Percentiles rank a stretch among this genome's conserved stretches.
Conservation (phyloP, 2,113 vertebrate species). For the Cheilinus undulatus region DNA sequence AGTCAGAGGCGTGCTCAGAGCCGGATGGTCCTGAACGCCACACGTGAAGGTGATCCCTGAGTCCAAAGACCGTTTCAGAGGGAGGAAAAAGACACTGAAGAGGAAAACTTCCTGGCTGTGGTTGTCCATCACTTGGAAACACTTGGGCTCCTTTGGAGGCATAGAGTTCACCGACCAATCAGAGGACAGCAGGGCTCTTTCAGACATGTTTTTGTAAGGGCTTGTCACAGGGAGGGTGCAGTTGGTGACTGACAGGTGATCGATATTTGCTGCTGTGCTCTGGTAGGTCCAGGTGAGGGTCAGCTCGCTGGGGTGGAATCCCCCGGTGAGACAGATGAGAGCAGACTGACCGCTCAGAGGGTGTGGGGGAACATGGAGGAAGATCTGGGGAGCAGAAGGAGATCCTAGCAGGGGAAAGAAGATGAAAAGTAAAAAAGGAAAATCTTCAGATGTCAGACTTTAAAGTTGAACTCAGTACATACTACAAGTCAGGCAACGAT, state of each 20-base stretch:
- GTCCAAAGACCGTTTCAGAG: constrained; percentile 27
- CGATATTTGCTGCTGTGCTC: constrained; percentile 35
- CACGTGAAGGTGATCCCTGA: constrained; percentile 55
- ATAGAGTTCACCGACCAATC: constrained; percentile 32
- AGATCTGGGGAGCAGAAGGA: constrained; percentile 61
- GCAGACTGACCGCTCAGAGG: constrained; percentile 20
- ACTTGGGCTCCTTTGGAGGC: constrained; percentile 6
- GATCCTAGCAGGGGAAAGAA: constrained; percentile 36
- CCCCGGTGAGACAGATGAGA: constrained; percentile 66
- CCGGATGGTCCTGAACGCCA: constrained; percentile 61
- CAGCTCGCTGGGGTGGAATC: constrained; percentile 64
- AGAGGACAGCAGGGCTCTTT: constrained; percentile 32
- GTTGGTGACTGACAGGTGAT: constrained; percentile 53
- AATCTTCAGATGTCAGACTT: not conserved
- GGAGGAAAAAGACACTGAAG: constrained; percentile 55
- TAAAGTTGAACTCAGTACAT: too few species aligned
- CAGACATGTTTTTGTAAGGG: constrained; percentile 22
- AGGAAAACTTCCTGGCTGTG: constrained; percentile 41
- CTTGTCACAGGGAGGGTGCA: constrained; percentile 49
- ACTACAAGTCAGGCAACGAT: too few species aligned
- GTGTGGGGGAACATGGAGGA: constrained; percentile 53
- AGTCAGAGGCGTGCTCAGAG: constrained; percentile 38
- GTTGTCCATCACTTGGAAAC: constrained; percentile 57
- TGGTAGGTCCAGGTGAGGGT: constrained; percentile 65
- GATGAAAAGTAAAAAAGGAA: not conserved